Percentiles rank a stretch among this genome's conserved stretches.
phyloP scores from a whole-genome alignment of 2,888 invertebrate species.

The Drosophila formosana region DNA sequence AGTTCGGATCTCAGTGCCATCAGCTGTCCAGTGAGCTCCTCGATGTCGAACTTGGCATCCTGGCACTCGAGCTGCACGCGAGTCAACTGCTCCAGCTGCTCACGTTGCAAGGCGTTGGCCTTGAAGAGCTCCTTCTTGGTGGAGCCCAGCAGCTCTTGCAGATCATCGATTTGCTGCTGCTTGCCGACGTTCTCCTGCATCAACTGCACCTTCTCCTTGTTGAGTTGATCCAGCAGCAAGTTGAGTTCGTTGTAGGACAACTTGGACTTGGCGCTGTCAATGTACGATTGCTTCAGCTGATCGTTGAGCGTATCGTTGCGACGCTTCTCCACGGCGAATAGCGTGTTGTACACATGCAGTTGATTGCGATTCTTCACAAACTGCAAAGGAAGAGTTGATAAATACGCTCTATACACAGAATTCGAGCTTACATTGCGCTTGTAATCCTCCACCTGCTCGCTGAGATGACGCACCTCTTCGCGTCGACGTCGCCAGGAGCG shows the following conservation, averaged over 20 bases:
- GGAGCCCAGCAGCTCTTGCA: conserved; percentile 68
- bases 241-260: conserved; percentile 64
- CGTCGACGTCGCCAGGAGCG: conserved; percentile 84
- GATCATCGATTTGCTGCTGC: conserved; percentile 69
- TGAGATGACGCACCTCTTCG: conserved; percentile 81
- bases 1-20: conserved; percentile 70
- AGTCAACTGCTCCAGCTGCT: conserved; percentile 73
- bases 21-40: conserved; percentile 49
- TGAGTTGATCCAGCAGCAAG: conserved; percentile 58
- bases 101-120: conserved; percentile 67
- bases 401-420: not conserved
- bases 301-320: conserved; percentile 79
- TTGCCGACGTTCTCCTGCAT: conserved; percentile 51
- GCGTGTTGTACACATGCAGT: conserved; percentile 81
- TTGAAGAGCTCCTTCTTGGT: conserved; percentile 77
- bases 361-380: conserved; percentile 82
- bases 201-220: conserved; percentile 67
- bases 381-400: conserved; percentile 43
- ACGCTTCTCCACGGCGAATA: conserved; percentile 83
- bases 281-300: conserved; percentile 69
- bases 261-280: conserved; percentile 76
- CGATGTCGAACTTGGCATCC: conserved; percentile 42
- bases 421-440: conserved; percentile 74
- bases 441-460: conserved; percentile 74
- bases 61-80: conserved; percentile 74